Percentiles rank a stretch among this genome's conserved stretches.
Conservation (phyloP, 2,113 vertebrate species). For the Sialia sialis region DNA sequence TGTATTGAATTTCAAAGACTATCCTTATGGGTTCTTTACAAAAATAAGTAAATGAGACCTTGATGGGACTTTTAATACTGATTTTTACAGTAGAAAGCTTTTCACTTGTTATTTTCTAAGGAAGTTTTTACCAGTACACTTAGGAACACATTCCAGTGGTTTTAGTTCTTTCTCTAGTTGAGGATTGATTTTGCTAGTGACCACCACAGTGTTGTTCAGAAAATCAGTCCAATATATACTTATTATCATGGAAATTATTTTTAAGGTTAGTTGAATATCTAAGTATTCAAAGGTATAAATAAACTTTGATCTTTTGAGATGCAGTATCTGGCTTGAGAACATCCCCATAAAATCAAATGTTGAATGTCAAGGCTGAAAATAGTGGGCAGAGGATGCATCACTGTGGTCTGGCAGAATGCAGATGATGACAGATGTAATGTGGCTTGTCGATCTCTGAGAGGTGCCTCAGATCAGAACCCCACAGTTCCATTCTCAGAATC, state of each 20-base stretch:
- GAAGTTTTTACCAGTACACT: not conserved
- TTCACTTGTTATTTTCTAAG: not conserved
- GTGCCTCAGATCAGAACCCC: not conserved
- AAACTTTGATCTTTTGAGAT: not conserved
- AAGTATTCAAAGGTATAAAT: not conserved
- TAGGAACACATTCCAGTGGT: not conserved
- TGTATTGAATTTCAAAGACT: not conserved
- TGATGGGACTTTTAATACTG: not conserved
- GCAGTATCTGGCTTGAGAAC: not conserved
- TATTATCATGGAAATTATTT: not conserved
- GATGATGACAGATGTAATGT: not conserved
- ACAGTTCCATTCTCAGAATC: not conserved
- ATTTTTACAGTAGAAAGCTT: not conserved
- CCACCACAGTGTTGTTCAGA: accelerated
- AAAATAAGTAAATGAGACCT: not conserved
- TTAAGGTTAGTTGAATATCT: not conserved
- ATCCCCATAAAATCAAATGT: not conserved
- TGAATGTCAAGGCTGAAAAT: not conserved
- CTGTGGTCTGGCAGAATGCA: not conserved
- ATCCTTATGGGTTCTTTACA: not conserved
- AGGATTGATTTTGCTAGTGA: not conserved
- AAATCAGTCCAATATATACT: not conserved
- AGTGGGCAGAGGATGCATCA: not conserved
- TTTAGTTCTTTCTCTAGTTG: not conserved
- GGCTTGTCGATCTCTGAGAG: not conserved